phyloP scores from a whole-genome alignment of 2,888 invertebrate genomes.

The Aethes cnicana region DNA sequence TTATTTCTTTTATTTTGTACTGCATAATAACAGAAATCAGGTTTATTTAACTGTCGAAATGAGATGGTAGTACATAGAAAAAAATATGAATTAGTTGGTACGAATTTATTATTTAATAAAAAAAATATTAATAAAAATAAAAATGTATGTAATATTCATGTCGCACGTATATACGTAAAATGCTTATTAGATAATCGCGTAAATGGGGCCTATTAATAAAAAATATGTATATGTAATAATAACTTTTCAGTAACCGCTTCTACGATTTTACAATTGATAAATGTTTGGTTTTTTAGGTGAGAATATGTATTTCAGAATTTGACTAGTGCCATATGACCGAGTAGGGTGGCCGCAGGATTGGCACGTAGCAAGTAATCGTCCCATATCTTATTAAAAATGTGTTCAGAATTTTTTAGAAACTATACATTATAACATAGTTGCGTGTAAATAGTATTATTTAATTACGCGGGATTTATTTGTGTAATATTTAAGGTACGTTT shows the following conservation, averaged over 20 bases:
- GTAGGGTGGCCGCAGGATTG: constrained; percentile 35
- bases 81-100: constrained; percentile 66
- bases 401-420: constrained; percentile 76
- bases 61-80: constrained; percentile 39
- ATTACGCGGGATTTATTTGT: constrained; percentile 36
- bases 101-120: constrained; percentile 71
- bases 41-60: constrained; percentile 50
- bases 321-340: constrained; percentile 61
- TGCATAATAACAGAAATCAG: constrained; percentile 51
- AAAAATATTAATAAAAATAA: constrained; percentile 36
- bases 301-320: constrained; percentile 18
- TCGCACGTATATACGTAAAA: constrained; percentile 73
- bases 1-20: constrained; percentile 58
- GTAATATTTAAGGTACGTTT: constrained; percentile 20
- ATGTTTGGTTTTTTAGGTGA: constrained; percentile 35
- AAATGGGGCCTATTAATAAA: constrained; percentile 30
- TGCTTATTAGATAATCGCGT: constrained; percentile 47
- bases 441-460: constrained; percentile 59
- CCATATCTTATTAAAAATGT: constrained; percentile 80
- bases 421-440: constrained; percentile 63
- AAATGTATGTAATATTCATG: constrained; percentile 49
- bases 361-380: constrained; percentile 48
- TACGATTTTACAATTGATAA: constrained; percentile 5
- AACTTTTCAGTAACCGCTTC: constrained; percentile 26
- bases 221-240: constrained; percentile 16